These are phyloP conservation scores for Varanus komodoensis DNA, from an alignment of 2,113 vertebrate species.

Conservation along the genomic window DNA sequence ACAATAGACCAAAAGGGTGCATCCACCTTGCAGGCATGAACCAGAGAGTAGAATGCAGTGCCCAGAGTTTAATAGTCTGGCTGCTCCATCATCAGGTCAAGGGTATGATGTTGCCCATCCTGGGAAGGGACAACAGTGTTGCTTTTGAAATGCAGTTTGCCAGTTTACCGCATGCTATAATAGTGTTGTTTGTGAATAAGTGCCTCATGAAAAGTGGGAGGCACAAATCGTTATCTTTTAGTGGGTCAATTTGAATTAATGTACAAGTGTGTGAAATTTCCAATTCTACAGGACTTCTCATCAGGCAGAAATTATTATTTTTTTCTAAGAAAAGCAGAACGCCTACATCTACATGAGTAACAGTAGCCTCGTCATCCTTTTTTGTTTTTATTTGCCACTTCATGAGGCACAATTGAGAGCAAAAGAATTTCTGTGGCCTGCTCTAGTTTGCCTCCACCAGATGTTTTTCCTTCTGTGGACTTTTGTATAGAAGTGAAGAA, in stretches of 20 bases:
- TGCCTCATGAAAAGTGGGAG: neutral
- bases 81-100: slow-evolving; percentile 31
- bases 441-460: neutral
- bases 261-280: neutral
- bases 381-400: neutral
- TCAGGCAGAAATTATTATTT: neutral
- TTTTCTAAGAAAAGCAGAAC: neutral
- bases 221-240: neutral
- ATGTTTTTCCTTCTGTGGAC: neutral
- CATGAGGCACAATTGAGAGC: neutral
- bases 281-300: neutral
- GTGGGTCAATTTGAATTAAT: neutral
- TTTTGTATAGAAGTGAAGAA: too few species aligned
- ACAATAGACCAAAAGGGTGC: neutral
- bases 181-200: neutral
- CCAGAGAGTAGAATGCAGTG: slow-evolving; percentile 19
- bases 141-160: slow-evolving; percentile 29
- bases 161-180: slow-evolving; percentile 4
- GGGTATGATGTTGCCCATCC: neutral
- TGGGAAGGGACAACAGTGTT: neutral
- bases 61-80: slow-evolving; percentile 31
- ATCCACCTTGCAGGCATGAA: slow-evolving; percentile 18
- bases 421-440: neutral
- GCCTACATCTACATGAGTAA: too few species aligned
- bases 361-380: neutral